Base-by-base conservation (phyloP, 2,113 vertebrate species). In the Stigmatopora nigra region DNA sequence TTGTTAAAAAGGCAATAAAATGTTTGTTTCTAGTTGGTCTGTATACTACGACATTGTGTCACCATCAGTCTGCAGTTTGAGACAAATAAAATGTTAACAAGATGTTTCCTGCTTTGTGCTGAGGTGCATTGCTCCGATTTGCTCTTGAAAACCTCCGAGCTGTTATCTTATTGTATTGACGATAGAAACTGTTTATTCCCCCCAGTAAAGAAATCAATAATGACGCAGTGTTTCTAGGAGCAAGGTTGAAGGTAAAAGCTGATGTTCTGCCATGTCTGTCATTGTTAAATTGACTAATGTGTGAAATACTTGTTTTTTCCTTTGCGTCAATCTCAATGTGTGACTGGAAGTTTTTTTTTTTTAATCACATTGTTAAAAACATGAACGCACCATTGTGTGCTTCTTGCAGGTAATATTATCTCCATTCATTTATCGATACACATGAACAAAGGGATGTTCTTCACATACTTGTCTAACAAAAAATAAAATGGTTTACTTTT, bases 81-180 rank as follows among this genome's bases (percentile, higher is more conserved):
- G 15, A 22, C 22, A 7, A 56, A 56, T 84, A 86, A 88, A 79
- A 87, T 72, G 80, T 76, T 86, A 86, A 87, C 85, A 84, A 81
- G 19, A 20, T 88, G 79, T 87, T 86, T 80, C 76, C 86, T 78
- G 80, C 73, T 79, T 78, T 79, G 64, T 52, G 79, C 78, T 68
- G 68, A 73, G 57, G 84, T 72, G 77, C 41, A 59, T 63, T 46
- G 49, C 60, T 53, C 51, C 46, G 63, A 55, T 44, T 65, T 7
- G 41, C 63, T 55, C 64, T 49, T 69, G 70, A 70, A 69, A 86
- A 90, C 88, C 90, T 89, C 79, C 78, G 84, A 89, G 87, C 88
- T 91, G 86, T 94, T 94, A 93, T 89, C 91, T 92, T 91, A 90
- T 77, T 84, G 78, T 91, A 93, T 89, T 92, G 87, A 88, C 91